These are phyloP conservation scores for Chaetoderma sp. DNA, from an alignment of 2,888 invertebrate species.

Conservation along the genomic window DNA sequence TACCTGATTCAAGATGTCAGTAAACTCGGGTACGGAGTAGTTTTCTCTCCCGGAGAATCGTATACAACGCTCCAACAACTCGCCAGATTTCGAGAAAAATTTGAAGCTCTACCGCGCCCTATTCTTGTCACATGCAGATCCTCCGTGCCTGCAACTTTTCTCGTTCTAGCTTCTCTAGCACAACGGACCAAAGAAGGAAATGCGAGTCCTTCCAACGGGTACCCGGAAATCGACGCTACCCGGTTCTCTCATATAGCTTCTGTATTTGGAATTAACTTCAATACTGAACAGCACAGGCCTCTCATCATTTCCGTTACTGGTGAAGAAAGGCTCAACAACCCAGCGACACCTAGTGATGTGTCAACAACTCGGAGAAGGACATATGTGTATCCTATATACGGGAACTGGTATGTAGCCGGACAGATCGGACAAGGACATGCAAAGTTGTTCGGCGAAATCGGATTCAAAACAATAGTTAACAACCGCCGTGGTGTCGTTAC, in stretches of 20 bases:
- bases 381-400: slow-evolving; percentile 53
- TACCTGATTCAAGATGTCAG: slow-evolving; percentile 39
- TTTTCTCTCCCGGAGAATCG: slow-evolving; percentile 45
- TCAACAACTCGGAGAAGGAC: slow-evolving; percentile 50
- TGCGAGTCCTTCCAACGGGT: too few species aligned
- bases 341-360: slow-evolving; percentile 40
- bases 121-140: too few species aligned
- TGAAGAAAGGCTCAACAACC: slow-evolving; percentile 42
- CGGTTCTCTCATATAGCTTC: slow-evolving; percentile 47
- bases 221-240: slow-evolving; percentile 44
- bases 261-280: slow-evolving; percentile 52
- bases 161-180: too few species aligned
- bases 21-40: slow-evolving; percentile 43
- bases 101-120: too few species aligned
- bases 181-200: slow-evolving; percentile 47
- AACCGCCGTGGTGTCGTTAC: slow-evolving; percentile 42
- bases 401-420: slow-evolving; percentile 55
- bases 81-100: too few species aligned
- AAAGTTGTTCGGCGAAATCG: slow-evolving; percentile 38
- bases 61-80: slow-evolving; percentile 46
- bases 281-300: slow-evolving; percentile 39
- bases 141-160: too few species aligned
- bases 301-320: slow-evolving; percentile 48
- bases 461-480: slow-evolving; percentile 52
- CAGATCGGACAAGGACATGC: slow-evolving; percentile 51